Conservation (phyloP, 2,888 invertebrate species). For the Himalopsyche kuldschensis region DNA sequence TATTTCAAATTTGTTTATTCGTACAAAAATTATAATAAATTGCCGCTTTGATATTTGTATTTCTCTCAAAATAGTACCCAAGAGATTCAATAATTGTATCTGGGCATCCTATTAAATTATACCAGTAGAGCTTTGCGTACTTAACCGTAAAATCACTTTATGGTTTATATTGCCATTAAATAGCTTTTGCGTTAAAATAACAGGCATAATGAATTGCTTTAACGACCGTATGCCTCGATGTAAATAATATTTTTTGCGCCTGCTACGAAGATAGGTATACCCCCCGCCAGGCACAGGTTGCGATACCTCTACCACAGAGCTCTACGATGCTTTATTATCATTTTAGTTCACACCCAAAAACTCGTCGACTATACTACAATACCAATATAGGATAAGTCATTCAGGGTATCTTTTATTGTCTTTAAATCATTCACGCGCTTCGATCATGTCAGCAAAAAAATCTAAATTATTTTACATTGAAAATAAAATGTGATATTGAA, state of each 20-base stretch:
- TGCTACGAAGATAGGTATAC: background rate
- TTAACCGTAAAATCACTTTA: slow-evolving; percentile 1
- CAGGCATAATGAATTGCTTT: background rate
- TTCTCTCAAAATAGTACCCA: background rate
- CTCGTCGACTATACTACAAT: no score
- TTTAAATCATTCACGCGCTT: no score
- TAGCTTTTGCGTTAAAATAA: background rate
- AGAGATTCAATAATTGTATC: background rate
- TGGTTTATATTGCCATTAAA: background rate
- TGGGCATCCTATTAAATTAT: background rate
- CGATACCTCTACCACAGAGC: background rate
- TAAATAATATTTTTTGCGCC: background rate
- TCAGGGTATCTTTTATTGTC: no score
- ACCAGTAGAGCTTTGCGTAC: background rate
- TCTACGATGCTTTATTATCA: background rate
- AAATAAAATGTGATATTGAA: no score
- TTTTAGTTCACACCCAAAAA: no score
- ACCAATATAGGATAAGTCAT: no score
- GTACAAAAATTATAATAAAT: no score
- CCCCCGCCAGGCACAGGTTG: background rate
- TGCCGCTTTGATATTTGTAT: background rate
- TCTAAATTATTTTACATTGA: no score
- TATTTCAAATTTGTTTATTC: no score
- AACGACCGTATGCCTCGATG: background rate
- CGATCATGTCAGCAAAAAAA: no score